phyloP scores from a whole-genome alignment of 53 echinoderm and acorn worm genomes.

The Hippasteria phrygiana region DNA sequence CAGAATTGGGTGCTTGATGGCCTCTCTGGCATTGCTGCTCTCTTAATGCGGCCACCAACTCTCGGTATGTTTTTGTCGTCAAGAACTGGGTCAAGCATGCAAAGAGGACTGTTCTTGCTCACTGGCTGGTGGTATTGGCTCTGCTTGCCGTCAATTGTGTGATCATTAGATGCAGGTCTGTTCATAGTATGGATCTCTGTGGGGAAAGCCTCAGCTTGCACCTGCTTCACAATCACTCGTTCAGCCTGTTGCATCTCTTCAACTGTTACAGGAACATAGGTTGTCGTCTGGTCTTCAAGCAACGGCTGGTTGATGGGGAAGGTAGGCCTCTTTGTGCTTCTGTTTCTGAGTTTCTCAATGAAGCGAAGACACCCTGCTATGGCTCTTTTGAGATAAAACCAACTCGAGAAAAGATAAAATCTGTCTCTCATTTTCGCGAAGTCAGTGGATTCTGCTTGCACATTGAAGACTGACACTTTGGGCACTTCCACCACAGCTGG shows the following conservation, averaged over 20 bases:
- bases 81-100: slow-evolving; percentile 40
- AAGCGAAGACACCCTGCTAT: slow-evolving; percentile 62
- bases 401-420: slow-evolving; percentile 63
- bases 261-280: slow-evolving; percentile 19
- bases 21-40: slow-evolving; percentile 12
- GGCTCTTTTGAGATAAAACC: slow-evolving; percentile 48
- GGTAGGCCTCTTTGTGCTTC: background rate
- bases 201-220: slow-evolving; percentile 60
- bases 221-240: slow-evolving; percentile 52
- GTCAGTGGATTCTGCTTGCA: slow-evolving; percentile 1
- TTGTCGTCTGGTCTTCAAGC: background rate
- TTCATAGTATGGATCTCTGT: slow-evolving; percentile 57
- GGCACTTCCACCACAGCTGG: slow-evolving; percentile 55
- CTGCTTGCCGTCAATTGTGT: background rate
- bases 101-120: slow-evolving; percentile 42
- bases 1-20: slow-evolving; percentile 55
- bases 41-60: slow-evolving; percentile 49
- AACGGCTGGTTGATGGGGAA: too few relatives aligned
- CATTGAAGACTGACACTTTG: slow-evolving; percentile 24
- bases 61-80: slow-evolving; percentile 28
- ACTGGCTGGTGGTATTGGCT: background rate
- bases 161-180: background rate
- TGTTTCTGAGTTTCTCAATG: slow-evolving; percentile 2
- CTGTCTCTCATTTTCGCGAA: slow-evolving; percentile 25
- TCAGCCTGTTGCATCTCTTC: slow-evolving; percentile 53